Evolutionary conservation across 2,113 vertebrate species (phyloP).

Genomic region (Dicentrarchus labrax): DNA sequence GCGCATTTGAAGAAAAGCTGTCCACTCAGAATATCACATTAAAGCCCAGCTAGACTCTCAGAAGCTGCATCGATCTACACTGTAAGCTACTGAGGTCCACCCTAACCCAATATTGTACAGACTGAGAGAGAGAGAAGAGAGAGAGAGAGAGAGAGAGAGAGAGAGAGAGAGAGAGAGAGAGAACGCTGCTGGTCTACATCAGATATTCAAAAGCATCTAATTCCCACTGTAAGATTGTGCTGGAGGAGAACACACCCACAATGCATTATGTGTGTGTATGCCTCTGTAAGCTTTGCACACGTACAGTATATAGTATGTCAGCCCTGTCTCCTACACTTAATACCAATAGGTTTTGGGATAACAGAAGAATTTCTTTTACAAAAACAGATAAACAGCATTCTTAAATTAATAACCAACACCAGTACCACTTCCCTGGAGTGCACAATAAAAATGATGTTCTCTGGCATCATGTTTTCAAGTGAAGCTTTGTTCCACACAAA

Average conservation of each 20-base stretch:
- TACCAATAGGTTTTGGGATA: not conserved
- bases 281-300: not conserved
- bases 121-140: constrained; percentile 6
- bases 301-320: not conserved
- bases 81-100: constrained; percentile 71
- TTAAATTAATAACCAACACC: not conserved
- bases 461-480: no score
- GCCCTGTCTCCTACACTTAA: not conserved
- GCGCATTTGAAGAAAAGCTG: constrained; percentile 83
- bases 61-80: constrained; percentile 81
- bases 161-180: not conserved
- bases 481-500: no score
- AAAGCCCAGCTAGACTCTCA: constrained; percentile 74
- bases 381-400: not conserved
- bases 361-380: not conserved
- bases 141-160: constrained; percentile 7
- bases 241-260: not conserved
- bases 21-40: constrained; percentile 84
- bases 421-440: not conserved
- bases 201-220: constrained; percentile 28
- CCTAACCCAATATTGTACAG: constrained; percentile 76
- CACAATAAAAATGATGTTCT: not conserved
- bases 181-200: constrained; percentile 13
- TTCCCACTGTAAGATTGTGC: constrained; percentile 12
- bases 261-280: not conserved